phyloP scores from a whole-genome alignment of 2,797 vertebrate genomes.

The Hypotaenidia philippensis region DNA sequence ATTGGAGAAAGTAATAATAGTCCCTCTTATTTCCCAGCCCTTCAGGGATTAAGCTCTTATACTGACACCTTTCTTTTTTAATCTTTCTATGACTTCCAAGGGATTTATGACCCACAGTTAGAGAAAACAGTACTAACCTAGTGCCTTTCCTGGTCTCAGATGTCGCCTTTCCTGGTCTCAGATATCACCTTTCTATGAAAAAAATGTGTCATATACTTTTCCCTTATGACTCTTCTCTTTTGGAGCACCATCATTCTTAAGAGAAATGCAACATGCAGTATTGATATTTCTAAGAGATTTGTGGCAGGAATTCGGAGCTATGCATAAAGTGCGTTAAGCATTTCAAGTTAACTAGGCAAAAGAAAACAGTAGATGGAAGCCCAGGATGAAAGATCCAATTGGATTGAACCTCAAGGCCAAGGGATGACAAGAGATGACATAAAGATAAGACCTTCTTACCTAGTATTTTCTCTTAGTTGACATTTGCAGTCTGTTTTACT shows the following conservation, averaged over 20 bases:
- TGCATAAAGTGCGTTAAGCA: not conserved
- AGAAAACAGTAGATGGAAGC: not conserved
- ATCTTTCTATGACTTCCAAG: not conserved
- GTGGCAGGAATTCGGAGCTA: not conserved
- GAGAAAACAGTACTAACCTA: not conserved
- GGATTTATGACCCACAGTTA: not conserved
- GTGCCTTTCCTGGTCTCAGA: not conserved
- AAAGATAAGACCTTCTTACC: not conserved
- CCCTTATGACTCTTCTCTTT: not conserved
- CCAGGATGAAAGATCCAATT: fast-evolving
- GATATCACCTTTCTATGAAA: not conserved
- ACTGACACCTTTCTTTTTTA: not conserved
- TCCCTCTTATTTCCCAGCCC: not conserved
- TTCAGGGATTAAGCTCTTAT: not conserved
- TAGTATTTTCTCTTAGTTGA: not conserved
- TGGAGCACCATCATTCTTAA: not conserved
- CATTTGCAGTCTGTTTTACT: not conserved
- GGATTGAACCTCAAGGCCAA: not conserved
- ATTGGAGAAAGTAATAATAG: not conserved
- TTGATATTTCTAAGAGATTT: not conserved
- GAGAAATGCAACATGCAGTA: not conserved
- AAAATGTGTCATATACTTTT: not conserved
- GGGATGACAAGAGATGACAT: not conserved
- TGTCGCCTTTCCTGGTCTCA: not conserved
- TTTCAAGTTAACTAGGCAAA: not conserved